Evolutionary conservation across 2,113 vertebrate species (phyloP).

Genomic region (Bos indicus): DNA sequence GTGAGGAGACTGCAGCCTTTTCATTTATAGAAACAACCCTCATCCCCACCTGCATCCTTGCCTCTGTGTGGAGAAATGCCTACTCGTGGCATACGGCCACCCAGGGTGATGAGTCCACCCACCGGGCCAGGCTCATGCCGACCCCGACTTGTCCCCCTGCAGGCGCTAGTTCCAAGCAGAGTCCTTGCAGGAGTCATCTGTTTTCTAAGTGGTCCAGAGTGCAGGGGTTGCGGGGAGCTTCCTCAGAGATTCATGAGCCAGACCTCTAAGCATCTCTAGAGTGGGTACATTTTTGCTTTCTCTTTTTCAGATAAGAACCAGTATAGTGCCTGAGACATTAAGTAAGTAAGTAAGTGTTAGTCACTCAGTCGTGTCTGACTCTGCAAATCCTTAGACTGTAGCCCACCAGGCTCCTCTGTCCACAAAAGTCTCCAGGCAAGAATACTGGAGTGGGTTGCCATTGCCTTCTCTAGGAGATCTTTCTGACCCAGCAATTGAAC

Average conservation of each 20-base stretch:
- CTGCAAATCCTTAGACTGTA: background rate
- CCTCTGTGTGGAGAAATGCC: background rate
- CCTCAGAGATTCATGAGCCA: background rate
- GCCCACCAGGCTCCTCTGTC: background rate
- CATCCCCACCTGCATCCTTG: background rate
- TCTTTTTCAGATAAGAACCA: background rate
- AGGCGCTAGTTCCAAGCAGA: background rate
- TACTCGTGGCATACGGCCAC: rapidly evolving
- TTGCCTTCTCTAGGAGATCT: background rate
- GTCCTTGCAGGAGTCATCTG: background rate
- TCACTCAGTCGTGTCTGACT: background rate
- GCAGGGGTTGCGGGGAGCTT: background rate
- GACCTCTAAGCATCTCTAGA: background rate
- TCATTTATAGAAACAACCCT: background rate
- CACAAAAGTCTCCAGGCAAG: background rate
- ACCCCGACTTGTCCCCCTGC: no score
- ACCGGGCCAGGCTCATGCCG: background rate
- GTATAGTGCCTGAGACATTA: background rate
- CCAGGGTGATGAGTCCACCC: background rate
- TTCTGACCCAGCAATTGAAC: background rate
- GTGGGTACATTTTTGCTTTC: background rate
- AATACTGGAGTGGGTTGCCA: background rate
- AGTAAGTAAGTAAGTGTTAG: background rate
- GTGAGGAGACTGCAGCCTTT: background rate
- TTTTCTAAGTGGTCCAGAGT: background rate